phyloP scores from a whole-genome alignment of 1,140 invertebrate species.

The Calephelis nemesis region DNA sequence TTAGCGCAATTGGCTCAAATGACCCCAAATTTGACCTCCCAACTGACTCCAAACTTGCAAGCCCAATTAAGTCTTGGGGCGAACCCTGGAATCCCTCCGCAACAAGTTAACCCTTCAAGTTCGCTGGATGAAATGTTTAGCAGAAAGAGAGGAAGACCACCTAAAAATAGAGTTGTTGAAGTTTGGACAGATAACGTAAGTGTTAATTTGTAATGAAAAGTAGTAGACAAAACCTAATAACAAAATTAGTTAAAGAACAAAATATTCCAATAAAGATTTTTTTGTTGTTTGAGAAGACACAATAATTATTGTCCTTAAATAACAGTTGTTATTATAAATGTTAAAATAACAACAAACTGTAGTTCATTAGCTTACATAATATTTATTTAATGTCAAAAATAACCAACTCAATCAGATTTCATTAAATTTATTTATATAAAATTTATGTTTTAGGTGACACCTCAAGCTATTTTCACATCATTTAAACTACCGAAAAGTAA shows the following conservation, averaged over 20 bases:
- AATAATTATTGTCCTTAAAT: slow-evolving; percentile 33
- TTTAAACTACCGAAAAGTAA: slow-evolving; percentile 92
- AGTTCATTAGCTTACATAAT: too few species aligned
- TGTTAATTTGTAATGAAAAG: slow-evolving; percentile 32
- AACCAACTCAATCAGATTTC: too few species aligned
- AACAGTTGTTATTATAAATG: not conserved
- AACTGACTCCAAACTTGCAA: slow-evolving; percentile 64
- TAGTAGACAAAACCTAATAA: not conserved
- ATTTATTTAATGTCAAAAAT: too few species aligned
- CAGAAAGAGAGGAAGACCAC: slow-evolving; percentile 92
- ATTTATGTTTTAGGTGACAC: slow-evolving; percentile 79
- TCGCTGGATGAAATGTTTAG: slow-evolving; percentile 93
- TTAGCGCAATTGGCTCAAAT: slow-evolving; percentile 72
- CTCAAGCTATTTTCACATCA: slow-evolving; percentile 95
- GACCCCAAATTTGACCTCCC: slow-evolving; percentile 75
- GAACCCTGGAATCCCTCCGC: slow-evolving; percentile 56
- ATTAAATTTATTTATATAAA: slow-evolving; percentile 6
- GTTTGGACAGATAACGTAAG: slow-evolving; percentile 91
- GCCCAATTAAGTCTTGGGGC: slow-evolving; percentile 66
- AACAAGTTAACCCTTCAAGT: slow-evolving; percentile 84
- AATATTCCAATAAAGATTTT: too few species aligned
- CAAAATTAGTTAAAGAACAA: too few species aligned
- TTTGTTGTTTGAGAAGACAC: too few species aligned
- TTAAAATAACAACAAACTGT: too few species aligned
- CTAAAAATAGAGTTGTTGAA: slow-evolving; percentile 95